Evolutionary conservation across 23 tunicate species (phyloP).

Genomic region (Botrylloides violaceus): DNA sequence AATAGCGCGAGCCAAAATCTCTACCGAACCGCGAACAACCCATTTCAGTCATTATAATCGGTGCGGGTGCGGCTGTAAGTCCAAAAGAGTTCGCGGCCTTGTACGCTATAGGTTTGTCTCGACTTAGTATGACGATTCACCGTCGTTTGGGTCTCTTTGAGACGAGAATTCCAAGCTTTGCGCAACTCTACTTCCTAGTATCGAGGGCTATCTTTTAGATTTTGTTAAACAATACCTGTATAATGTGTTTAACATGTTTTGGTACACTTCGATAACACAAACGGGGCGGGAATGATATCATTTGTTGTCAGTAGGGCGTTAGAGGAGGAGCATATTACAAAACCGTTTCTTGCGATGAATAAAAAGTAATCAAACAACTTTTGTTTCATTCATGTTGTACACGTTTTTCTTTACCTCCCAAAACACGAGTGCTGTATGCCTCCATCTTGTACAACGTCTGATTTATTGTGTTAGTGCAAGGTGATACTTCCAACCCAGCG

Average conservation of each 20-base stretch:
- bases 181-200: no score
- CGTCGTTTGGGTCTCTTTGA: no score
- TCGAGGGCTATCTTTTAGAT: no score
- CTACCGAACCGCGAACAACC: no score
- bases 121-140: no score
- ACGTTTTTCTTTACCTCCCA: constrained; percentile 24
- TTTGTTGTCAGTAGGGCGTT: constrained; percentile 20
- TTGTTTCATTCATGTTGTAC: constrained; percentile 14
- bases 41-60: no score
- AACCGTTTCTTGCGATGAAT: constrained; percentile 18
- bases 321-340: constrained; percentile 23
- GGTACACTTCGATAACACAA: constrained; percentile 32
- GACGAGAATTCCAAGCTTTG: no score
- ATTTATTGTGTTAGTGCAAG: neutral
- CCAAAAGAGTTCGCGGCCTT: no score
- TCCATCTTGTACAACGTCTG: constrained; percentile 1
- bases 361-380: neutral
- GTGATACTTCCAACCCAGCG: constrained; percentile 13
- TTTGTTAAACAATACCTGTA: constrained; percentile 5
- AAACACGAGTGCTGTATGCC: constrained; percentile 10
- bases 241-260: constrained; percentile 32
- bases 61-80: no score
- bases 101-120: no score
- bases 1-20: no score
- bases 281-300: constrained; percentile 23